These are phyloP conservation scores for Chauna torquata DNA, from an alignment of 2,113 vertebrate species.

Conservation along the genomic window DNA sequence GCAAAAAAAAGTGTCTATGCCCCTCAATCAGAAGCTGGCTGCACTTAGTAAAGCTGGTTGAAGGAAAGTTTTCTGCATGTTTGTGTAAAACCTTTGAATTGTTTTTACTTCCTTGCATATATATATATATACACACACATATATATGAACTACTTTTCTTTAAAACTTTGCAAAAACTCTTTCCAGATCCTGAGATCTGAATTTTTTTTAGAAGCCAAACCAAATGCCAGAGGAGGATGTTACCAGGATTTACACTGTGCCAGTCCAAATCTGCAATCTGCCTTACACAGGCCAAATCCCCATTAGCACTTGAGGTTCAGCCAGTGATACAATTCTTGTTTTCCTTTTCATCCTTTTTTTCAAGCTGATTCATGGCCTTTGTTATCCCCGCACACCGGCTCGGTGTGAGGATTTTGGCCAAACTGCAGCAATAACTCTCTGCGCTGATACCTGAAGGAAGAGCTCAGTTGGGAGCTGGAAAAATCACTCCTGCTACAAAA, in stretches of 20 bases:
- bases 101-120: neutral
- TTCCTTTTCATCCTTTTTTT: neutral
- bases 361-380: neutral
- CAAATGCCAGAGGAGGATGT: neutral
- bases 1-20: neutral
- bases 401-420: neutral
- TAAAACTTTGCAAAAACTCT: neutral
- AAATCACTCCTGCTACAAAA: neutral
- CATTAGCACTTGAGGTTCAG: neutral
- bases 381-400: accelerated
- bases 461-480: accelerated
- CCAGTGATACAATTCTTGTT: neutral
- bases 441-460: neutral
- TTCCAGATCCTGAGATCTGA: neutral
- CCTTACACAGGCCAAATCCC: neutral
- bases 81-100: neutral
- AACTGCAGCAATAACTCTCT: neutral
- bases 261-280: neutral
- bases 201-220: neutral
- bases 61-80: neutral
- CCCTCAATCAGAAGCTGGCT: neutral
- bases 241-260: neutral
- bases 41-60: neutral
- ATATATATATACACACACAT: neutral
- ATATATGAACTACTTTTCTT: neutral